Percentiles rank a stretch among this genome's conserved stretches.
Conservation (phyloP, 2,888 invertebrate species). For the Acrobasis repandana region DNA sequence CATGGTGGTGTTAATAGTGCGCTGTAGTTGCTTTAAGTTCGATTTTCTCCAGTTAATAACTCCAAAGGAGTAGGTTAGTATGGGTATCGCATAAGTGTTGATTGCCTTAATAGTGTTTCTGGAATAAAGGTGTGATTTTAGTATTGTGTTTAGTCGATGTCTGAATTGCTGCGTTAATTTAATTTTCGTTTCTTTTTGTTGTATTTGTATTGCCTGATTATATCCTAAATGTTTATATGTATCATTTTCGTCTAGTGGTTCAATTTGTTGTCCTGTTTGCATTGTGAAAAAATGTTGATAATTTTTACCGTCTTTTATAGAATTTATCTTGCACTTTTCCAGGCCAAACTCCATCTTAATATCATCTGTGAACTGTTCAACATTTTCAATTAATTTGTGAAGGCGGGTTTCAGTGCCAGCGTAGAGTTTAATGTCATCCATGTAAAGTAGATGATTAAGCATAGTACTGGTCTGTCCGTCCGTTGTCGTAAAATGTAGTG, state of each 20-base stretch:
- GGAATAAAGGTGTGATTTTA: conserved; percentile 6
- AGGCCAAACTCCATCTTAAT: not conserved
- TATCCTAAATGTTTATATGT: conserved; percentile 24
- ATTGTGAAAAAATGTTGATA: conserved; percentile 19
- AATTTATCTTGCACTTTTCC: not conserved
- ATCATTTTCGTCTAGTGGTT: conserved; percentile 22
- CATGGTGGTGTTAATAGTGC: conserved; percentile 23
- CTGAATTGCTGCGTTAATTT: conserved; percentile 7
- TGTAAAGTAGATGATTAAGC: conserved; percentile 2
- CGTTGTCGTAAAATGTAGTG: not conserved
- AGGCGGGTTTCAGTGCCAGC: not conserved
- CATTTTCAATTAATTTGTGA: not conserved
- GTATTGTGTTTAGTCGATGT: conserved; percentile 3
- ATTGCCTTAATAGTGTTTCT: conserved; percentile 9
- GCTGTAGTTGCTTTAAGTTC: conserved; percentile 25
- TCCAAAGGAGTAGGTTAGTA: conserved; percentile 32
- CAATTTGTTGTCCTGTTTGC: conserved; percentile 21
- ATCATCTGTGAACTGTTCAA: not conserved
- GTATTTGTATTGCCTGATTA: not conserved
- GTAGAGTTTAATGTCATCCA: conserved; percentile 4
- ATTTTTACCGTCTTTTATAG: conserved; percentile 17
- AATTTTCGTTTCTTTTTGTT: conserved; percentile 10
- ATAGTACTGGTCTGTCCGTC: not conserved
- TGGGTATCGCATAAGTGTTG: conserved; percentile 16
- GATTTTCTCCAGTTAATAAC: conserved; percentile 31